Evolutionary conservation across 1,140 invertebrate species (phyloP).

Genomic region (Drosophila orosa): DNA sequence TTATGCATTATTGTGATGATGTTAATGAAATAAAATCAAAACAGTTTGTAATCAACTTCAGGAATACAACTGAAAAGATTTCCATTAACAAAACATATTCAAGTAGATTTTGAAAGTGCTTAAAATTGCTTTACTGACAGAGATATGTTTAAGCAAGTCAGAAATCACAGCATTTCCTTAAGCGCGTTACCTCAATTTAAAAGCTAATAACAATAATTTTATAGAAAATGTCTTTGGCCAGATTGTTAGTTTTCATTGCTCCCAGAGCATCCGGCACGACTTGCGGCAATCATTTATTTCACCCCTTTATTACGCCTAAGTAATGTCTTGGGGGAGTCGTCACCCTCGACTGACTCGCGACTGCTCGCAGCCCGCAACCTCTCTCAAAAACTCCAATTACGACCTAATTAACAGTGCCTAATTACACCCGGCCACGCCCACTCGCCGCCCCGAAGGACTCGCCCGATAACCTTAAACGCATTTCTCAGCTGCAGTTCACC

Average conservation of each 20-base stretch:
- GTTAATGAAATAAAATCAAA: too few species aligned
- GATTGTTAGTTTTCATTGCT: constrained; percentile 17
- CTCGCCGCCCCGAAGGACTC: background rate
- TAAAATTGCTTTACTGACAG: background rate
- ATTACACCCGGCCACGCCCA: constrained; percentile 36
- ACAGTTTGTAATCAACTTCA: too few species aligned
- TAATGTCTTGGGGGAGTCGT: constrained; percentile 30
- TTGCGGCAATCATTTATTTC: constrained; percentile 22
- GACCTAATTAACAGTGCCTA: constrained; percentile 54
- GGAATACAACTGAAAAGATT: too few species aligned
- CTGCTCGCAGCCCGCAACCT: constrained; percentile 3
- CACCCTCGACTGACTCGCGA: constrained; percentile 15
- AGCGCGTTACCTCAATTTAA: background rate
- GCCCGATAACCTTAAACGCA: constrained; percentile 47
- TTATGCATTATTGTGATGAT: too few species aligned
- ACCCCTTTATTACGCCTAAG: constrained; percentile 23
- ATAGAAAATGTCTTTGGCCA: background rate
- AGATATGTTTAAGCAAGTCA: too few species aligned
- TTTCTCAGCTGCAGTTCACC: constrained; percentile 46
- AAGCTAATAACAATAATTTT: constrained; percentile 1
- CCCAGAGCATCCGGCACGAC: background rate
- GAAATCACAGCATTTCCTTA: background rate
- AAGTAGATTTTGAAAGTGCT: background rate
- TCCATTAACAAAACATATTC: too few species aligned
- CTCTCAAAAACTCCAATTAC: constrained; percentile 42